phyloP scores from a whole-genome alignment of 2,888 invertebrate genomes.

The Noctua janthina region DNA sequence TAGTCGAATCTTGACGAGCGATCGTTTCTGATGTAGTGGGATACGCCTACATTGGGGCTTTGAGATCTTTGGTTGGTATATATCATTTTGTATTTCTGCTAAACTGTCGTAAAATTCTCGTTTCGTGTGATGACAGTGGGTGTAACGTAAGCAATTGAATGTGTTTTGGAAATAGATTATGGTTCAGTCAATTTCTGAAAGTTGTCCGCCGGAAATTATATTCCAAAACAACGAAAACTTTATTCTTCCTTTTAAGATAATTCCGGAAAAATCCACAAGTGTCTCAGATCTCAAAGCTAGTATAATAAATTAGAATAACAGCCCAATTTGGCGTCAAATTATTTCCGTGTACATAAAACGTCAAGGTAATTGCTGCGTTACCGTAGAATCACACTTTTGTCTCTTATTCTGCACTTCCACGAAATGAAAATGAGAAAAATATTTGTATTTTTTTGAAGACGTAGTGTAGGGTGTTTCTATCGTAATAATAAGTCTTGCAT shows the following conservation, averaged over 20 bases:
- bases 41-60: slow-evolving; percentile 22
- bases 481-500: background rate
- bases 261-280: slow-evolving; percentile 22
- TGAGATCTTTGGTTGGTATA: background rate
- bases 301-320: slow-evolving; percentile 33
- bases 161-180: slow-evolving; percentile 1
- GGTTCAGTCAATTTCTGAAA: background rate
- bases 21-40: slow-evolving; percentile 17
- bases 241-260: background rate
- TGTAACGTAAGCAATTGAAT: slow-evolving; percentile 1
- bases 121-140: background rate
- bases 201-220: background rate
- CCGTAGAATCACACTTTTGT: slow-evolving; percentile 17
- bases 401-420: background rate
- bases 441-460: slow-evolving; percentile 9
- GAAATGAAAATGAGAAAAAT: slow-evolving; percentile 28
- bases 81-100: slow-evolving; percentile 7
- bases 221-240: background rate
- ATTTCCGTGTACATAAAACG: slow-evolving; percentile 22
- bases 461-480: slow-evolving; percentile 2
- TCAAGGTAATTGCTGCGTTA: slow-evolving; percentile 21
- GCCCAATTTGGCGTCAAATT: slow-evolving; percentile 46
- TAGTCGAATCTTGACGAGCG: slow-evolving; percentile 32
- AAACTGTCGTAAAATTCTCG: slow-evolving; percentile 27
- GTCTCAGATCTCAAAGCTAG: slow-evolving; percentile 14